Evolutionary conservation across 2,113 vertebrate species (phyloP).

Genomic region (Chlamydotis undulata): DNA sequence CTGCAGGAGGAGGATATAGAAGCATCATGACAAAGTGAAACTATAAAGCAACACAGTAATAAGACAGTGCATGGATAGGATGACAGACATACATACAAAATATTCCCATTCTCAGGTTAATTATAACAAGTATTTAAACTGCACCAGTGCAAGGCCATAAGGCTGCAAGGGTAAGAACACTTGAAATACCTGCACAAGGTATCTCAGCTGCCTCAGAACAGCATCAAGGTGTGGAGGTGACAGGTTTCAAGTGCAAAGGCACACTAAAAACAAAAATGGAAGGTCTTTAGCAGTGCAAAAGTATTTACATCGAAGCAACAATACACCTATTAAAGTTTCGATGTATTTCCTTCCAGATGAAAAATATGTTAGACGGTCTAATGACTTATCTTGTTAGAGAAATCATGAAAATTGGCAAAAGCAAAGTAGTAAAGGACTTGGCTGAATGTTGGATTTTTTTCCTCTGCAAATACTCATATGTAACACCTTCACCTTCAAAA

Average conservation of each 20-base stretch:
- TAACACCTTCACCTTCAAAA: not conserved
- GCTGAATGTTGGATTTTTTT: accelerated
- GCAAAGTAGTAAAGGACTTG: not conserved
- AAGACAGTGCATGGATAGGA: not conserved
- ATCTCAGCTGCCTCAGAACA: not conserved
- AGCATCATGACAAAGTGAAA: not conserved
- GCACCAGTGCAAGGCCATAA: not conserved
- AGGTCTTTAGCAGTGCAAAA: not conserved
- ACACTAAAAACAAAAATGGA: not conserved
- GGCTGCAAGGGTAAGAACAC: not conserved
- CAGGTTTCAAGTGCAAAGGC: not conserved
- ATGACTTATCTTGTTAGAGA: not conserved
- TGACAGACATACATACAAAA: not conserved
- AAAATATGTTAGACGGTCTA: not conserved
- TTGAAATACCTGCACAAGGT: not conserved
- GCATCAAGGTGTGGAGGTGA: not conserved
- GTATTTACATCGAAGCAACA: not conserved
- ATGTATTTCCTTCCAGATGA: not conserved
- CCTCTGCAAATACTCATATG: not conserved
- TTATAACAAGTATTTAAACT: not conserved
- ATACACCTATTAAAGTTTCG: not conserved
- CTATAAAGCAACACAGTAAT: not conserved
- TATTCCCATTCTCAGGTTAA: not conserved
- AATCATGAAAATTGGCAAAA: not conserved
- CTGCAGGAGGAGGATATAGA: not conserved